A percentile compares a stretch with the other conserved stretches of the same genome.
Evolutionary conservation across 2,888 invertebrate species (phyloP).

Genomic region (Nasonia oneida): DNA sequence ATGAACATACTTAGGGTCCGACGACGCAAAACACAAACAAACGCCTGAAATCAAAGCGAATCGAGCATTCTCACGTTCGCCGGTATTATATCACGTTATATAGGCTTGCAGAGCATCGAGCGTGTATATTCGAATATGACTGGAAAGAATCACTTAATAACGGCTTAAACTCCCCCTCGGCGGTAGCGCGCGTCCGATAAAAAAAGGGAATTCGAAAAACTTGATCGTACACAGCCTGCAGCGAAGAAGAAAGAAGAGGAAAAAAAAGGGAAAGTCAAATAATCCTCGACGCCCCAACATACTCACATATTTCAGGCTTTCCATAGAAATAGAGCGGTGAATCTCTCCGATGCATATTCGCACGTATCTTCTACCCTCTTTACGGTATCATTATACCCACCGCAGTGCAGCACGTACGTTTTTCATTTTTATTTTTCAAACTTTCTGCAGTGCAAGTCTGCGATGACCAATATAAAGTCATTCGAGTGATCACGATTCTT

Average conservation of each 20-base stretch:
- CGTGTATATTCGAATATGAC: conserved; percentile 25
- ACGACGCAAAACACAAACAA: conserved; percentile 14
- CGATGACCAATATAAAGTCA: background rate
- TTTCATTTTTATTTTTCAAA: background rate
- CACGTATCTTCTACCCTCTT: conserved; percentile 34
- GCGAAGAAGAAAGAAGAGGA: conserved; percentile 13
- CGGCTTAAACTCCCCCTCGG: conserved; percentile 46
- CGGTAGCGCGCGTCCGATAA: background rate
- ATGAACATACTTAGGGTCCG: background rate
- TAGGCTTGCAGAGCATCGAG: background rate
- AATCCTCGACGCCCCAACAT: conserved; percentile 46
- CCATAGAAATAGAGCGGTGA: conserved; percentile 52
- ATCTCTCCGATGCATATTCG: conserved; percentile 50
- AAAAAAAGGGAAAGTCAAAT: conserved; percentile 52
- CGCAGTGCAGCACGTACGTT: background rate
- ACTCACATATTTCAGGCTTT: conserved; percentile 58
- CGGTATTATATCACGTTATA: conserved; percentile 19
- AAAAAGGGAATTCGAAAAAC: conserved; percentile 56
- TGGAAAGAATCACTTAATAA: conserved; percentile 58
- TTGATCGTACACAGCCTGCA: conserved; percentile 46
- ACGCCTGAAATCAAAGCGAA: conserved; percentile 35
- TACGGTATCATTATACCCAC: background rate
- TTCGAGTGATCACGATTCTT: background rate
- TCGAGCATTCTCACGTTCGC: conserved; percentile 43
- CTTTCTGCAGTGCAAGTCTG: background rate